phyloP scores from a whole-genome alignment of 2,888 invertebrate genomes.

The Allophyes oxyacanthae region DNA sequence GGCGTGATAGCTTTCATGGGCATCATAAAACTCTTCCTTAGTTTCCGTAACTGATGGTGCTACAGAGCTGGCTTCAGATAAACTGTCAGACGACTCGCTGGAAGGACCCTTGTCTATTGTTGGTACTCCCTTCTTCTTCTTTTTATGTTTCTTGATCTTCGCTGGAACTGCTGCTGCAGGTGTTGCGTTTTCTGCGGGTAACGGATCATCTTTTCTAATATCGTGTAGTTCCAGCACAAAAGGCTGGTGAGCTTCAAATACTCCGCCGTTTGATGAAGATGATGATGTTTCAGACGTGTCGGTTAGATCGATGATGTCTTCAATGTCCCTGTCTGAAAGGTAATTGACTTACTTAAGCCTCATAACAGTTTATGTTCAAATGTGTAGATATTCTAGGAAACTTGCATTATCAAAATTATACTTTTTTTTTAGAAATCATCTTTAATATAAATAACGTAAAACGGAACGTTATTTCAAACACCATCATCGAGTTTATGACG shows the following conservation, averaged over 20 bases:
- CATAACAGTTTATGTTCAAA: too few relatives aligned
- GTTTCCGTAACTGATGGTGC: constrained; percentile 44
- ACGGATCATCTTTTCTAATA: constrained; percentile 63
- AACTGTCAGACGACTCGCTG: constrained; percentile 61
- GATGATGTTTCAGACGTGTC: constrained; percentile 62
- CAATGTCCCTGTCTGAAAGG: constrained; percentile 49
- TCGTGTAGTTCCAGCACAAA: constrained; percentile 72
- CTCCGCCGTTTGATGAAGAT: constrained; percentile 49
- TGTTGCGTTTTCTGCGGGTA: constrained; percentile 18
- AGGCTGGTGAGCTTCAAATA: constrained; percentile 57
- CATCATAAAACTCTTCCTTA: constrained; percentile 78
- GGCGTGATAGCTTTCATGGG: constrained; percentile 74
- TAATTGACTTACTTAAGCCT: too few relatives aligned
- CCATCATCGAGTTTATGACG: too few relatives aligned
- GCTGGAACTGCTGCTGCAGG: constrained; percentile 4
- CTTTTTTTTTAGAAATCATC: too few relatives aligned
- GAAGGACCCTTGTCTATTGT: constrained; percentile 39
- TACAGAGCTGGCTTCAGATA: constrained; percentile 59
- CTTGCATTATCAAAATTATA: too few relatives aligned
- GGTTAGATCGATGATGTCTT: constrained; percentile 57
- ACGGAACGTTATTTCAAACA: too few relatives aligned
- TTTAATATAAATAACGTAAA: too few relatives aligned
- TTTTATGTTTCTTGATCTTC: constrained; percentile 63
- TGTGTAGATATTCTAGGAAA: too few relatives aligned
- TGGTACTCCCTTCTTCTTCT: constrained; percentile 56